Evolutionary conservation across 2,888 invertebrate species (phyloP), one percentile per base, ranked within the genome.

Genomic region (Silvanus unidentatus): DNA sequence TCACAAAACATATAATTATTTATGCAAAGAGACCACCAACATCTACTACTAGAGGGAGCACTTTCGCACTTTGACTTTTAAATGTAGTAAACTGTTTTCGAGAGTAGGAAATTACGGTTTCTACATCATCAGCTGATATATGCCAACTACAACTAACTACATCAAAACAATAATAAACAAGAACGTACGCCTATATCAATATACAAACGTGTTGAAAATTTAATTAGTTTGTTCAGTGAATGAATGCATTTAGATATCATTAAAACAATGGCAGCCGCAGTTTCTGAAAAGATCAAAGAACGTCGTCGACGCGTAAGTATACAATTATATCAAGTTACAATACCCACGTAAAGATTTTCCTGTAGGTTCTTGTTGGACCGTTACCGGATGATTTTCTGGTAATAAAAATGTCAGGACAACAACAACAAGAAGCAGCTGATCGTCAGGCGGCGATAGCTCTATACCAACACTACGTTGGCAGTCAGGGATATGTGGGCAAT

Each of bases 351-450:
- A 5, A 34, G 2, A 37, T 5, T 27, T 16, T 16, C 49, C 50
- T 59, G 1, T 53, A 86, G 86, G 86, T 88, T 5, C 79, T 90
- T 62, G 70, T 92, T 38, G 90, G 90, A 0, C 84, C 88, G 2
- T 73, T 92, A 15, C 90, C 92, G 0, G 75, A 79, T 6, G 86
- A 88, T 52, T 92, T 92, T 65, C 75, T 92, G 22, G 75, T 75
- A 5, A 71, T 79, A 28, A 71, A 77, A 2, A 78, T 75, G 45
- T 77, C 78, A 1, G 63, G 70, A 6, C 77, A 81, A 30, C 77
- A 81, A 49, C 84, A 85, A 56, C 84, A 84, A 59, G 79, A 87
- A 57, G 84, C 85, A 39, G 80, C 84, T 1, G 90, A 90, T 70
- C 82, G 86, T 57, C 86, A 90, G 67, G 82, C 89, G 9, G 87